phyloP scores from a whole-genome alignment of 2,888 invertebrate genomes.

The Drosophila antonietae region DNA sequence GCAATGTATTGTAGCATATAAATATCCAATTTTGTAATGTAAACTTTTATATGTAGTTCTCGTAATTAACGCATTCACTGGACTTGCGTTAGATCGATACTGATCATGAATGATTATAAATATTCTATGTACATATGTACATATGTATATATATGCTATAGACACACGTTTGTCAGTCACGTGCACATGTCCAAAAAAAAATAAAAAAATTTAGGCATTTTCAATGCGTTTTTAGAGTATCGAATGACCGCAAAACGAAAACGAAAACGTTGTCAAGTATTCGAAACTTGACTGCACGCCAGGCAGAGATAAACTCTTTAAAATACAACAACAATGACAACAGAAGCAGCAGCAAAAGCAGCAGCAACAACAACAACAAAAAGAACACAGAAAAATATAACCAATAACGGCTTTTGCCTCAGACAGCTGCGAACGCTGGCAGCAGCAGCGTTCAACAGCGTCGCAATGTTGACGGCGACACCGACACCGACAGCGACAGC shows the following conservation, averaged over 20 bases:
- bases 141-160: not conserved
- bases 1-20: too few relatives aligned
- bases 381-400: slow-evolving; percentile 20
- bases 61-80: not conserved
- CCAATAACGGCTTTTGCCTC: slow-evolving; percentile 36
- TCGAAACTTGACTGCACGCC: slow-evolving; percentile 33
- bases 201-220: not conserved
- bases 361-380: not conserved
- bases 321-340: slow-evolving; percentile 23
- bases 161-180: not conserved
- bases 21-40: not conserved
- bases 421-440: slow-evolving; percentile 4
- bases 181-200: not conserved
- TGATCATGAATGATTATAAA: not conserved
- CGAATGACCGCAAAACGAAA: slow-evolving; percentile 6
- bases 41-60: not conserved
- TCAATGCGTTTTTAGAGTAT: slow-evolving; percentile 6
- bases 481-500: slow-evolving; percentile 4
- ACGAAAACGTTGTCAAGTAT: slow-evolving; percentile 34
- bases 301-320: slow-evolving; percentile 33
- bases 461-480: not conserved
- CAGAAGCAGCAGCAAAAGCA: not conserved
- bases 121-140: not conserved
- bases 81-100: not conserved
- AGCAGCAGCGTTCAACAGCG: slow-evolving; percentile 4